A percentile compares a stretch with the other conserved stretches of the same genome.
phyloP scores from a whole-genome alignment of 1,140 invertebrate species.

The Orius insidiosus region DNA sequence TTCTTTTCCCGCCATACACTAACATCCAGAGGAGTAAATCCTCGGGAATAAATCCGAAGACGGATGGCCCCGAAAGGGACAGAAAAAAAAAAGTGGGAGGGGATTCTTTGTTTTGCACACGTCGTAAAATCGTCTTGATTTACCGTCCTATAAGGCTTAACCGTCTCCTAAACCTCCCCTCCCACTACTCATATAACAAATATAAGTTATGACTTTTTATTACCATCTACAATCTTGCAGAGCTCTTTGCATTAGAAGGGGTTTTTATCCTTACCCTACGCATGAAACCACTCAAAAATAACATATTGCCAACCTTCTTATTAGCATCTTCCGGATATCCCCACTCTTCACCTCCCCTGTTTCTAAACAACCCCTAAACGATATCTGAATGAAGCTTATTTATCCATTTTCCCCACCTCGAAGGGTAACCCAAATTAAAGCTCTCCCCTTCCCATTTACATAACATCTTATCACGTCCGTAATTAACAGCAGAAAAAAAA shows the following conservation, averaged over 20 bases:
- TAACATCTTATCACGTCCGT: no score
- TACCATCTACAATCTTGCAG: background rate
- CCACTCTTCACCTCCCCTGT: no score
- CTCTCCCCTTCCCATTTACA: no score
- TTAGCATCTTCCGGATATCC: no score
- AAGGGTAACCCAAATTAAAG: no score
- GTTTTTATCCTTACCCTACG: background rate
- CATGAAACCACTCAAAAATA: background rate
- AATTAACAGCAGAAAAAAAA: no score
- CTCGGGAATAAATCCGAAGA: slow-evolving; percentile 10
- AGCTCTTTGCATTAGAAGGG: no score
- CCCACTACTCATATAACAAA: slow-evolving; percentile 1
- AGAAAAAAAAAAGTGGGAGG: background rate
- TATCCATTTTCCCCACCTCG: no score
- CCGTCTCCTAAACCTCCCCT: slow-evolving; percentile 7
- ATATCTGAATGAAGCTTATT: no score
- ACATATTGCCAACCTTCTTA: background rate
- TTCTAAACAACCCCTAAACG: no score
- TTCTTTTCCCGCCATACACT: background rate
- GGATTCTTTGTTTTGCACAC: slow-evolving; percentile 12
- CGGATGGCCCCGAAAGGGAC: slow-evolving; percentile 3
- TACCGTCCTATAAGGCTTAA: slow-evolving; percentile 11
- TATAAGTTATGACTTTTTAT: slow-evolving; percentile 8
- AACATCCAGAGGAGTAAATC: background rate
- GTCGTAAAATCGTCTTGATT: slow-evolving; percentile 10